Base-by-base conservation (phyloP, 2,888 invertebrate genomes). In the Epirrita christyi region DNA sequence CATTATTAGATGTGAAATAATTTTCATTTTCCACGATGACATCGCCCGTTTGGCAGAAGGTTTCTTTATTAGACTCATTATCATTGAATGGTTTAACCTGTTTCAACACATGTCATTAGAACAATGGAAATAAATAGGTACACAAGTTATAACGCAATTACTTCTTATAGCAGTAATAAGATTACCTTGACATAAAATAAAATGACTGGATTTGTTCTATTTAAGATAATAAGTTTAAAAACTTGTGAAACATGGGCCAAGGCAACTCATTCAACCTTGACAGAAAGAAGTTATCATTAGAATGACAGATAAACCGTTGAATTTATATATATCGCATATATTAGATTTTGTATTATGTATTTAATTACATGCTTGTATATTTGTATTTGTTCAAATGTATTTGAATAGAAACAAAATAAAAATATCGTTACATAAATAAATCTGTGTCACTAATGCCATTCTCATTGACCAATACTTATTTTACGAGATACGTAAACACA, bases 181-280 rank as follows among this genome's bases (percentile, higher is more conserved):
- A 59, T 57, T 47, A 53, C 66, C 66, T 68, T 67, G 67, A 67
- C 67, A 66, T 48, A n/a, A n/a, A n/a, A 64, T 54, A 60, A 53
- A 59, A 32, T 54, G 34, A 42, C 44, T 41, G 44, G 49, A 59
- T 72, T 52, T 74, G 76, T 72, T 70, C 72, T 67, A 77, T 73
- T 75, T 73, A 76, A 55, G 75, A 82, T 82, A 80, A 66, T 56
- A 42, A 42, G n/a, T 11, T 3, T 6, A 58, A 59, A 67, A 62
- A 73, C 74, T 87, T 87, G 84, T 78, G 83, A 78, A 85, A 85
- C 75, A 70, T 70, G 72, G 83, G 83, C 85, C 86, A 87, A 85
- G 83, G 83, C 76, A 81, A 73, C 58, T 62, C 63, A 60, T 47
- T 59, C 75, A 83, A 79, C 85, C 82, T 86, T 85, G 84, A 83